phyloP scores from a whole-genome alignment of 1,140 invertebrate species.

The Drosophila mauritiana region DNA sequence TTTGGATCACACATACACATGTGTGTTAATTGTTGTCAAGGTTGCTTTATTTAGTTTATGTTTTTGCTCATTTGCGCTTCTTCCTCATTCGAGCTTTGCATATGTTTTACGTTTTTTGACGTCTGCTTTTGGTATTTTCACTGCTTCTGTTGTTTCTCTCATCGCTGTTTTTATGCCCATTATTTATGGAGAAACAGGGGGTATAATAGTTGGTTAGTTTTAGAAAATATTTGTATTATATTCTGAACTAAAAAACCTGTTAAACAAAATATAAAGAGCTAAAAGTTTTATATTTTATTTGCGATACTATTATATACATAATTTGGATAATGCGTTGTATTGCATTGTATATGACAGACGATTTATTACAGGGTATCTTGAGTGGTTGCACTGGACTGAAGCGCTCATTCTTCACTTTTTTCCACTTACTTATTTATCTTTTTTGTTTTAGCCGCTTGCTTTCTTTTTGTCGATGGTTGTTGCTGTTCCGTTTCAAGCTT shows the following conservation, averaged over 20 bases:
- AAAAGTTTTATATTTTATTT: too few species aligned
- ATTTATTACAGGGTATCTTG: neutral
- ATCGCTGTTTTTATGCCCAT: constrained; percentile 13
- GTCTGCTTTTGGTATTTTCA: constrained; percentile 38
- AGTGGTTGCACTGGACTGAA: neutral
- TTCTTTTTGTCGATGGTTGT: constrained; percentile 49
- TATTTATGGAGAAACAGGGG: neutral
- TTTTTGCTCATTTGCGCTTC: constrained; percentile 43
- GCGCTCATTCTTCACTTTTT: constrained; percentile 5
- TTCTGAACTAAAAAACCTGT: too few species aligned
- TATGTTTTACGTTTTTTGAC: constrained; percentile 59
- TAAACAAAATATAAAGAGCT: too few species aligned
- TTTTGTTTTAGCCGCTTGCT: constrained; percentile 42
- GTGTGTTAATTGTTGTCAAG: constrained; percentile 79
- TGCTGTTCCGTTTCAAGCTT: constrained; percentile 54
- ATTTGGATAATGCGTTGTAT: too few species aligned
- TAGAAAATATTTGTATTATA: neutral
- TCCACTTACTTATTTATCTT: constrained; percentile 4
- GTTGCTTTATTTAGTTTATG: constrained; percentile 72
- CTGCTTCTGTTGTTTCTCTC: constrained; percentile 11
- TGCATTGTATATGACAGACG: too few species aligned
- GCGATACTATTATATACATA: too few species aligned
- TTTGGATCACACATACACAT: constrained; percentile 7
- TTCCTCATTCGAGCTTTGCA: constrained; percentile 50
- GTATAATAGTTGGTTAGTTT: neutral